These are phyloP conservation scores for Umimayanthus chanpuru DNA, from an alignment of 92 coral and sea anemone genomes.

Conservation along the genomic window DNA sequence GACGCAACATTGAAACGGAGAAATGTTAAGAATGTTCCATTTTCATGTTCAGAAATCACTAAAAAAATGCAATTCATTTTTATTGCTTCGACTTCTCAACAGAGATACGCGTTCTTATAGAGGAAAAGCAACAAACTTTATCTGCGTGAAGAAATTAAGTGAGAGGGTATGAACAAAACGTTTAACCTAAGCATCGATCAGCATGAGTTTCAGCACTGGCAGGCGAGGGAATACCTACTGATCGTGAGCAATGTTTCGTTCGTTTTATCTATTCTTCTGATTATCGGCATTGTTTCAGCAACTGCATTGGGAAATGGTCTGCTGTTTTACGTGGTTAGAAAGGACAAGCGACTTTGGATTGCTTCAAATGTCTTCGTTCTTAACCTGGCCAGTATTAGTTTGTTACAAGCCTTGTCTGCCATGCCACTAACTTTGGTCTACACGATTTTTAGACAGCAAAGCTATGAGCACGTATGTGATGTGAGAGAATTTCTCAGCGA, in stretches of 20 bases:
- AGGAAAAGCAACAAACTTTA: neutral
- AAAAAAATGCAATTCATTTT: neutral
- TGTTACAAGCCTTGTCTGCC: conserved; percentile 52
- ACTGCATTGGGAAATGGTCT: conserved; percentile 50
- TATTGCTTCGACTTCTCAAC: neutral
- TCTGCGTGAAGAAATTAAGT: neutral
- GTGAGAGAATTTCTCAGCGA: conserved; percentile 59
- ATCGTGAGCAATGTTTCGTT: conserved; percentile 1
- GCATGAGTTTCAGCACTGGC: neutral
- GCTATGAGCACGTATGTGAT: conserved; percentile 38
- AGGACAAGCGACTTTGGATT: conserved; percentile 62
- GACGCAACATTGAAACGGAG: neutral
- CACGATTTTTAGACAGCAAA: conserved; percentile 20
- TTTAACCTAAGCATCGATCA: neutral
- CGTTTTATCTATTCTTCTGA: conserved; percentile 3
- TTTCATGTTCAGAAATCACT: neutral
- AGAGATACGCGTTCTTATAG: neutral
- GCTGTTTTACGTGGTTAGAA: conserved; percentile 67
- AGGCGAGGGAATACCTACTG: neutral
- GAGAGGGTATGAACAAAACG: neutral
- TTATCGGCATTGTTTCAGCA: conserved; percentile 4
- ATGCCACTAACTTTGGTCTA: conserved; percentile 47
- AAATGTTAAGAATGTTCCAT: neutral
- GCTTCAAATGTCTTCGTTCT: conserved; percentile 66
- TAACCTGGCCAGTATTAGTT: conserved; percentile 61